Evolutionary conservation across 2,797 vertebrate species (phyloP), one percentile per base, ranked within the genome.

Genomic region (Merluccius polli): DNA sequence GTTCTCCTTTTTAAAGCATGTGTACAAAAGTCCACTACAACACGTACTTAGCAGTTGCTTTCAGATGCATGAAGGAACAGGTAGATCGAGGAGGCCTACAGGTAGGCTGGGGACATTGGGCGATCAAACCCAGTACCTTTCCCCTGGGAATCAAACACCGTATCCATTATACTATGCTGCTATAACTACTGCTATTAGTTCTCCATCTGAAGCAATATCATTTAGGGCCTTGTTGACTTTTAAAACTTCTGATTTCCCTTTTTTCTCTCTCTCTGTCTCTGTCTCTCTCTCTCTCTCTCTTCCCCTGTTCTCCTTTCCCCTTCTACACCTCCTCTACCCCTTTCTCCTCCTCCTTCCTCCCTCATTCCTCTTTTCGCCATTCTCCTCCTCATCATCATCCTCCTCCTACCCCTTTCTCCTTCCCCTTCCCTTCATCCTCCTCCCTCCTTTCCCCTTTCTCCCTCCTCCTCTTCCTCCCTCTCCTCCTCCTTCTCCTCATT

Each of bases 1-100:
- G 10, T 24, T 63, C 52, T 63, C 52, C 52, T 65, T 63, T 16
- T 27, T 65, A 59, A 59, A 59, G 21, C 52, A 48, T 38, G 41
- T 44, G 41, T 44, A 15, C 41, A 44, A 44, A 44, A 15, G 2
- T 44, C 41, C 15, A 44, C 2, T 44, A 15, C 41, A 44, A 44
- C 41, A 2, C 2, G 12, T 16, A 44, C 41, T 44, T 16, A 44
- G 41, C 41, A 16, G 41, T 15, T 44, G 41, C 41, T 44, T 44
- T 16, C 5, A 71, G 65, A 11, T 33, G 73, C 71, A n/a, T 70
- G 32, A 33, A 33, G 36, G 67, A 63, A 71, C 72, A 76, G 67
- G 76, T 29, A 75, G 41, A 73, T 80, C 74, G 5, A 35, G 73
- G 36, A 21, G 79, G 83, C 4, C 13, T 67, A 32, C 71, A 32